Evolutionary conservation across 2,113 vertebrate genomes (phyloP), one percentile per base, ranked within the genome.

Genomic region (Sylvia atricapilla): DNA sequence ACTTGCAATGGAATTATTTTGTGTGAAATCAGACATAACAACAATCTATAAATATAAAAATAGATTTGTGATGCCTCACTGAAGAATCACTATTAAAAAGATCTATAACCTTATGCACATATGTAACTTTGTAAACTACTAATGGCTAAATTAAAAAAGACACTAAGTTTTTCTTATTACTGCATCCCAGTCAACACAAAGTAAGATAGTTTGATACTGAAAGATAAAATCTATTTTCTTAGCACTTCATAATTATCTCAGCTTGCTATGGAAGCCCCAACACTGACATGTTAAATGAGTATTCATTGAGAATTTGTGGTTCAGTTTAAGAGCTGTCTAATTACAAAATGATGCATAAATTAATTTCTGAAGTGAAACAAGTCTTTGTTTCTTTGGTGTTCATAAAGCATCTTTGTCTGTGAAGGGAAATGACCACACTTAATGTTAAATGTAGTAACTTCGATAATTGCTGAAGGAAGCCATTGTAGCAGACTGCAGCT

Each of bases 271-370:
- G 35, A 60, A 47, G 35, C 28, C 69, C 47, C 28, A 66, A 11
- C 19, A 19, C 5, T 22, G 23, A 13, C 0, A 1, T 1, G 3
- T n/a, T 85, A 56, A 72, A 41, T 24, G 19, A 50, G 23, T 14
- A 22, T n/a, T 83, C 17, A 7, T 1, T 60, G 63, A 41, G 50
- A 53, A 46, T 84, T 46, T 33, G 3, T 77, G 15, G 60, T 89
- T 87, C 64, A 41, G 30, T 44, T 84, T n/a, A 6, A 6, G 24
- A 82, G 53, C 47, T 84, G 10, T 33, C 39, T 49, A 52, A 0
- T 64, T 44, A 27, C 28, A 72, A 87, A 53, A 64, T 8, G 1
- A 25, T 39, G 33, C 31, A 39, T 31, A 67, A 41, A 18, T 73
- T 64, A 18, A 43, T 43, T 84, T 74, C n/a, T 23, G 23, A 76